phyloP scores from a whole-genome alignment of 2,797 vertebrate genomes.

The Sphenodon punctatus region DNA sequence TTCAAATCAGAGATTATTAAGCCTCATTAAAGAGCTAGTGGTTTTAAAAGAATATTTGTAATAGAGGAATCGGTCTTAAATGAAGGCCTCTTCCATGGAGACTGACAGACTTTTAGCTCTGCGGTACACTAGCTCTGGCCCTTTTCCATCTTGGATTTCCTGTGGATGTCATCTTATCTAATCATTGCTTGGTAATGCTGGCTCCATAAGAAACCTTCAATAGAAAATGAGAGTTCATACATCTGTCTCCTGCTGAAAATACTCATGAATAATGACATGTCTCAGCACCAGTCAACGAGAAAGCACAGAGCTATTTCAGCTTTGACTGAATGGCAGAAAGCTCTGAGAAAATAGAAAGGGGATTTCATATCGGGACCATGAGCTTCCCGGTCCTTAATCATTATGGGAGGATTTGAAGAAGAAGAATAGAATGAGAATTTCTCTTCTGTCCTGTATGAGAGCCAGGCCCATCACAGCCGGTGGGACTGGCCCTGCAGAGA shows the following conservation, averaged over 20 bases:
- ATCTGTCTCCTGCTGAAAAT: slow-evolving; percentile 36
- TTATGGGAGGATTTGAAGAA: not conserved
- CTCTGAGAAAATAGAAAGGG: slow-evolving; percentile 5
- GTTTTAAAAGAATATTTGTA: slow-evolving; percentile 10
- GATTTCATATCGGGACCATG: not conserved
- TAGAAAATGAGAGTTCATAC: slow-evolving; percentile 28
- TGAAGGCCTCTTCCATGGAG: slow-evolving; percentile 6
- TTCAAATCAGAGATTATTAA: slow-evolving; percentile 9
- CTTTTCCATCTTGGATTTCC: slow-evolving; percentile 42
- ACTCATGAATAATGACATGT: slow-evolving; percentile 14
- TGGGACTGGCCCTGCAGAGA: not conserved
- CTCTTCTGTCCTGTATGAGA: not conserved
- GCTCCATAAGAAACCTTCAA: slow-evolving; percentile 30
- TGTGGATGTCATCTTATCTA: slow-evolving; percentile 36
- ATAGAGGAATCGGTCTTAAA: not conserved
- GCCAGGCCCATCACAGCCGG: not conserved
- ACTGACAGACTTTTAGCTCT: slow-evolving; percentile 14
- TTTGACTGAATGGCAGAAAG: not conserved
- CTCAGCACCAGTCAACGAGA: not conserved
- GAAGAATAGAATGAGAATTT: not conserved
- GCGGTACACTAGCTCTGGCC: not conserved
- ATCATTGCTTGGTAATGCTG: slow-evolving; percentile 10
- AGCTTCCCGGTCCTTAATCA: not conserved
- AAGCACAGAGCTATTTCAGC: not conserved
- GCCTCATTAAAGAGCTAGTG: slow-evolving; percentile 1